These are phyloP conservation scores for Andrena flavipes DNA, from an alignment of 2,888 invertebrate species.

Conservation along the genomic window DNA sequence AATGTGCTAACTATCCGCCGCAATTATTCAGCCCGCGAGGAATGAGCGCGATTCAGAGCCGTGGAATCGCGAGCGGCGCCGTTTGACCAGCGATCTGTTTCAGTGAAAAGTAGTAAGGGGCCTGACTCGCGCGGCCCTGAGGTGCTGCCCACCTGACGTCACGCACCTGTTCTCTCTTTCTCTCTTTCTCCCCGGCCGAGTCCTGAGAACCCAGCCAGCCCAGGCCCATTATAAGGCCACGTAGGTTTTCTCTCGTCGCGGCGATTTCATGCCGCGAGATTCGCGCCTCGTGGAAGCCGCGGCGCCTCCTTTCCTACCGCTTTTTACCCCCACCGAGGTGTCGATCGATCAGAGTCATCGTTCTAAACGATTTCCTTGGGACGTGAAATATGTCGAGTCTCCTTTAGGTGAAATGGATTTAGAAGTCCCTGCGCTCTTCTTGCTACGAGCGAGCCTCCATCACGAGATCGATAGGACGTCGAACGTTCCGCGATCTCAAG, in stretches of 20 bases:
- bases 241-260: conserved; percentile 73
- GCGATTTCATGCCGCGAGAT: conserved; percentile 75
- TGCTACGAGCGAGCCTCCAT: no score
- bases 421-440: neutral
- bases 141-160: conserved; percentile 84
- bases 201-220: conserved; percentile 77
- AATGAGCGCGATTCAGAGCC: conserved; percentile 17
- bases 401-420: neutral
- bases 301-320: conserved; percentile 66
- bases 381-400: neutral
- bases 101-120: conserved; percentile 69
- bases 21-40: conserved; percentile 21
- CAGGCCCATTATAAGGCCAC: conserved; percentile 77
- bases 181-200: conserved; percentile 62
- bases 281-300: conserved; percentile 73
- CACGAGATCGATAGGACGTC: no score
- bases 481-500: no score
- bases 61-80: conserved; percentile 54
- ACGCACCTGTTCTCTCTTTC: conserved; percentile 83
- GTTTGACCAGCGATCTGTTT: conserved; percentile 72
- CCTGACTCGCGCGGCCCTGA: conserved; percentile 79
- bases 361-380: neutral
- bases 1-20: neutral
- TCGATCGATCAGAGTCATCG: conserved; percentile 20
- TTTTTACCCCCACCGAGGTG: conserved; percentile 27